A percentile compares a stretch with the other conserved stretches of the same genome.
These are phyloP conservation scores for Ypsolopha sequella DNA, from an alignment of 2,888 invertebrate genomes.

Conservation along the genomic window DNA sequence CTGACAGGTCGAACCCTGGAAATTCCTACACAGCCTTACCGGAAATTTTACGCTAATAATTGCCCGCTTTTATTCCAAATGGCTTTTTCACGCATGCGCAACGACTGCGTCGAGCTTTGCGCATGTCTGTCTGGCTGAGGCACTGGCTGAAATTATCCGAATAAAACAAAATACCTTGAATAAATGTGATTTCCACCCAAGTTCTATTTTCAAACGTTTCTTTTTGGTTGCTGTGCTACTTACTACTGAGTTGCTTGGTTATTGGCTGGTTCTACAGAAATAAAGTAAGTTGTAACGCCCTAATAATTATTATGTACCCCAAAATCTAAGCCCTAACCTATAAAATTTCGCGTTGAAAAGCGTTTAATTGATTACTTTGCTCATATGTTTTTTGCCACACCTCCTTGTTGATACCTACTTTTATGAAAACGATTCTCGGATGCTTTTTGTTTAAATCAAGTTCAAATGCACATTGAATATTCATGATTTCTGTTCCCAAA, in stretches of 20 bases:
- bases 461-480: no score
- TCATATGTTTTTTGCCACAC: not conserved
- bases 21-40: no score
- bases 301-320: not conserved
- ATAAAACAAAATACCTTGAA: constrained; percentile 10
- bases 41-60: constrained; percentile 57
- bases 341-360: not conserved
- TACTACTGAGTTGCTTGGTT: not conserved
- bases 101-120: constrained; percentile 20
- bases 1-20: no score
- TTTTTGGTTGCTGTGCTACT: constrained; percentile 1
- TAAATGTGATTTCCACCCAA: constrained; percentile 16
- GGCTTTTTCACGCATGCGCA: constrained; percentile 36
- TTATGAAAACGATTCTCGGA: no score
- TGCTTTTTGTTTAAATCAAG: no score
- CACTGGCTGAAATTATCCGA: not conserved
- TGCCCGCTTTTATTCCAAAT: constrained; percentile 21
- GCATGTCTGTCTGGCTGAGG: constrained; percentile 28
- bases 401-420: not conserved
- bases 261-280: not conserved
- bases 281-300: not conserved
- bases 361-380: not conserved
- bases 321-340: no score
- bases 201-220: constrained; percentile 9
- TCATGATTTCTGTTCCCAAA: no score